A percentile compares a stretch with the other conserved stretches of the same genome.
Conservation (phyloP, 1,140 invertebrate genomes). For the Cydia splendana region DNA sequence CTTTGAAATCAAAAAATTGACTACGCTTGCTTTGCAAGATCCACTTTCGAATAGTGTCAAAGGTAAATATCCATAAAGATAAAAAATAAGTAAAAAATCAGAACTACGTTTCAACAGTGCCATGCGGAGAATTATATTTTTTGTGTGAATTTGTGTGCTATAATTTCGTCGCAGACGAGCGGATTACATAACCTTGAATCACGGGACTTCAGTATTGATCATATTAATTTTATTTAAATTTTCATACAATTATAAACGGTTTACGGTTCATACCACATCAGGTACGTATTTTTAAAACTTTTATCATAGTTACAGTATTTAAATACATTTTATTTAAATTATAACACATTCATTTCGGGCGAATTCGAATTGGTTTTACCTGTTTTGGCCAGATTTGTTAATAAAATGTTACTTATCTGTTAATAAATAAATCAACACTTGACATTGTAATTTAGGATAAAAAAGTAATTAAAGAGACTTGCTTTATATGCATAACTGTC, state of each 20-base stretch:
- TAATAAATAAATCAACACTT: not conserved
- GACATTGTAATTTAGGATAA: not conserved
- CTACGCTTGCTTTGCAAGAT: constrained; percentile 52
- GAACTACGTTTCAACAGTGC: constrained; percentile 30
- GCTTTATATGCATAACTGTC: not conserved
- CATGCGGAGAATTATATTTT: constrained; percentile 22
- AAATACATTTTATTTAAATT: not conserved
- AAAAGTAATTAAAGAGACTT: not conserved
- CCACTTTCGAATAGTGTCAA: constrained; percentile 57
- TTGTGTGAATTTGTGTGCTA: constrained; percentile 45
- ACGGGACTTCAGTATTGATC: constrained; percentile 73
- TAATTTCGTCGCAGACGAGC: constrained; percentile 57
- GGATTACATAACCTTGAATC: constrained; percentile 78
- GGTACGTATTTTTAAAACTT: constrained; percentile 39
- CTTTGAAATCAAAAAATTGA: constrained; percentile 68
- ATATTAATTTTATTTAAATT: constrained; percentile 34
- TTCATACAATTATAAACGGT: constrained; percentile 1
- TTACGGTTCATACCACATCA: constrained; percentile 6
- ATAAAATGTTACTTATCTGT: not conserved
- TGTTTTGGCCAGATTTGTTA: not conserved
- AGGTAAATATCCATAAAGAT: constrained; percentile 60
- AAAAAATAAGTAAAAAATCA: constrained; percentile 40
- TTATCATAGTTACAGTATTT: not conserved
- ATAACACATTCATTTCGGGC: not conserved
- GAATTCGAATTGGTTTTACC: not conserved